Evolutionary conservation across 2,888 invertebrate species (phyloP), one percentile per base, ranked within the genome.

Genomic region (Spicauda simplicius): DNA sequence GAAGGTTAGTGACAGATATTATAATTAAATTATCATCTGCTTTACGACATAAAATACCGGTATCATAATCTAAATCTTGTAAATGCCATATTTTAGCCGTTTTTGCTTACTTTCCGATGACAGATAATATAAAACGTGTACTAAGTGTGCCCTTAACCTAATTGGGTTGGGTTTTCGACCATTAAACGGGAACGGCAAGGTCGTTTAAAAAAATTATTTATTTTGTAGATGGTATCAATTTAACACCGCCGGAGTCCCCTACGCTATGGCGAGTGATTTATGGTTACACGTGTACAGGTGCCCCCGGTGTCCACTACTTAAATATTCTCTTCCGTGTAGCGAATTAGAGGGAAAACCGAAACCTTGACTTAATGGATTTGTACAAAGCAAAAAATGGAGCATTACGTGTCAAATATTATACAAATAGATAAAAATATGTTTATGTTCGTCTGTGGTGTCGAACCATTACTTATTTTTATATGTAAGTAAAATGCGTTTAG

Each of bases 201-300:
- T 65, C 65, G 45, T 52, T 16, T 65, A 45, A 65, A 59, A 65
- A 59, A 45, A 53, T 59, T 45, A 59, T 65, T 65, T 45, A 56
- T 53, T 53, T 59, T 45, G 54, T 50, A 53, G 65, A 65, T 65
- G 18, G 52, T 59, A 65, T 65, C 64, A 50, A n/a, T 65, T 16
- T 16, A 8, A 20, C 57, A 52, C 33, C 11, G 41, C 58, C 12
- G 10, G 33, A 11, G 19, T 45, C 25, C 56, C 50, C 11, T 33
- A 45, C 30, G 14, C 14, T 7, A 3, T 5, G 57, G 8, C 50
- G 37, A 53, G 64, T 64, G 64, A 52, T 64, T 57, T 20, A 64
- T 16, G 20, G 53, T 25, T 5, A n/a, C 37, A 20, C 16, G 19
- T 58, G 52, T 57, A 57, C 64, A 64, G 45, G 63, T 48, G 56